Evolutionary conservation across 2,113 vertebrate species (phyloP).

Genomic region (Piaya cayana): DNA sequence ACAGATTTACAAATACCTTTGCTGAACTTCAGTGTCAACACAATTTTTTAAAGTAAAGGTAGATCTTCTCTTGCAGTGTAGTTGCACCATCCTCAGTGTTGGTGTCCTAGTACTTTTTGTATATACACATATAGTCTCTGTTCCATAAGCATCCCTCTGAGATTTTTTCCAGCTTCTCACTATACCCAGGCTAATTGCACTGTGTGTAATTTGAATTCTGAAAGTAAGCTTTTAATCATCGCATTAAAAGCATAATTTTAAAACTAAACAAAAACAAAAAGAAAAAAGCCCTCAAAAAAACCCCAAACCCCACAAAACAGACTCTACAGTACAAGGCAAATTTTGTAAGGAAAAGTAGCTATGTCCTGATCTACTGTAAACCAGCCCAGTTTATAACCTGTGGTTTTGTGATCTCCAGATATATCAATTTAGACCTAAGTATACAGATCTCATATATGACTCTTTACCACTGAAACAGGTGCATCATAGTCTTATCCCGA

Average conservation of each 20-base stretch:
- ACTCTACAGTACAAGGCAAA: neutral
- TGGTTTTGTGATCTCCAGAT: neutral
- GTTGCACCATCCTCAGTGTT: neutral
- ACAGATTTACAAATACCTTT: slow-evolving; percentile 3
- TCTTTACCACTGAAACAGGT: neutral
- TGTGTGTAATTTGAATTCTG: neutral
- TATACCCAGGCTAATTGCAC: neutral
- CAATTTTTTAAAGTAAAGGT: neutral
- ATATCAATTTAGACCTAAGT: neutral
- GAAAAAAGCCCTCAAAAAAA: neutral
- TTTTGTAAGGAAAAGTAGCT: neutral
- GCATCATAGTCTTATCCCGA: neutral
- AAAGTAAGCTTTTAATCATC: neutral
- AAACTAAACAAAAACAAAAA: neutral
- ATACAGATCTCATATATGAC: neutral
- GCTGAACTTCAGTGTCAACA: neutral
- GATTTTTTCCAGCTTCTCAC: neutral
- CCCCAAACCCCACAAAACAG: neutral
- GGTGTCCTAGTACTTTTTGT: neutral
- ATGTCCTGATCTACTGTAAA: neutral
- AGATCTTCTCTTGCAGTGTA: neutral
- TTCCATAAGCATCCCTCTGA: neutral
- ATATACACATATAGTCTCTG: neutral
- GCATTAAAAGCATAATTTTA: neutral
- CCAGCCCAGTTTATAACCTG: neutral